phyloP scores from a whole-genome alignment of 2,888 invertebrate genomes.

The Parnassius glacialis region DNA sequence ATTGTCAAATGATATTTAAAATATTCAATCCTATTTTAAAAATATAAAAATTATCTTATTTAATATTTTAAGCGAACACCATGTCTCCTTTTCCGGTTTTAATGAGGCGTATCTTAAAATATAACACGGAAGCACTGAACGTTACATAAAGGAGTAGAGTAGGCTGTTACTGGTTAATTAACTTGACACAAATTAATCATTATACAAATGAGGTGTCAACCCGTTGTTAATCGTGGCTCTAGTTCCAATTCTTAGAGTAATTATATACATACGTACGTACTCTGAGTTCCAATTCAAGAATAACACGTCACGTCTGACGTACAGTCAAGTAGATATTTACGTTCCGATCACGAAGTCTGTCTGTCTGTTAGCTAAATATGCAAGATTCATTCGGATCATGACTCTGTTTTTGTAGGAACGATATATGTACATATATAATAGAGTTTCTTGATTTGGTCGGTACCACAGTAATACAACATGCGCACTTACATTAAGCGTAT shows the following conservation, averaged over 20 bases:
- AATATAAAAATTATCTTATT: too few species aligned
- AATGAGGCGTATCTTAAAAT: too few species aligned
- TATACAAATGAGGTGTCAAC: conserved; percentile 1
- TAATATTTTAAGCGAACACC: too few species aligned
- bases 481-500: too few species aligned
- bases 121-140: neutral
- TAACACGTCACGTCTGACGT: conserved; percentile 5
- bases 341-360: conserved; percentile 4
- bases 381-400: neutral
- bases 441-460: too few species aligned
- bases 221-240: conserved; percentile 1
- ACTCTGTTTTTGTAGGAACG: neutral
- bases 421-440: too few species aligned
- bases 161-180: conserved; percentile 7
- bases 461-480: too few species aligned
- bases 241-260: neutral
- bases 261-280: too few species aligned
- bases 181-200: conserved; percentile 15
- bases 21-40: too few species aligned
- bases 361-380: neutral
- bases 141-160: neutral
- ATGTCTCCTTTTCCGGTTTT: too few species aligned
- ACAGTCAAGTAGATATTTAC: neutral
- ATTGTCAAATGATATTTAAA: too few species aligned
- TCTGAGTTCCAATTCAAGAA: neutral